Conservation (phyloP, 1,140 invertebrate species). For the Formica selysi region DNA sequence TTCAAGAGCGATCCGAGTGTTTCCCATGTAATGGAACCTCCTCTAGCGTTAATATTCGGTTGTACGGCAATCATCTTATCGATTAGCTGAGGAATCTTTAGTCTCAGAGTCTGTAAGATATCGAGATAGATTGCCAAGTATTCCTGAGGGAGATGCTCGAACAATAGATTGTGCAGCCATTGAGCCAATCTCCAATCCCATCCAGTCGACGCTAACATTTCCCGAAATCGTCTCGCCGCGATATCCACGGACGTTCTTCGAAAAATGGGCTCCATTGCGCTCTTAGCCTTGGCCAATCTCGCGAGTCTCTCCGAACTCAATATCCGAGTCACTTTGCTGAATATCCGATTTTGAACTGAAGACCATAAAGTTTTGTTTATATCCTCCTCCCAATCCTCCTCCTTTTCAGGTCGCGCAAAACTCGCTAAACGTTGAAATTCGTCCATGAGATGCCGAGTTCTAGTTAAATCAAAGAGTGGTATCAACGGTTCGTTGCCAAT, state of each 20-base stretch:
- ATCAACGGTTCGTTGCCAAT: slow-evolving; percentile 56
- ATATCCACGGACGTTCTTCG: slow-evolving; percentile 91
- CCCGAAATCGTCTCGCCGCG: slow-evolving; percentile 89
- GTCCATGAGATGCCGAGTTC: slow-evolving; percentile 90
- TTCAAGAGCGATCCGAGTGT: slow-evolving; percentile 90
- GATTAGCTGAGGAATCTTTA: slow-evolving; percentile 92
- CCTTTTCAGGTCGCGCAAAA: slow-evolving; percentile 88
- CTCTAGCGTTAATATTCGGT: slow-evolving; percentile 84
- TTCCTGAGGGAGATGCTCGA: slow-evolving; percentile 90
- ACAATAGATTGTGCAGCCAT: slow-evolving; percentile 92
- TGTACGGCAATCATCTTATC: slow-evolving; percentile 90
- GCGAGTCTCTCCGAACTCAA: slow-evolving; percentile 91
- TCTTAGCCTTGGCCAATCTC: slow-evolving; percentile 88
- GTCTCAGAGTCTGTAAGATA: slow-evolving; percentile 91
- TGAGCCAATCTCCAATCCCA: slow-evolving; percentile 92
- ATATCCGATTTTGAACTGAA: slow-evolving; percentile 89
- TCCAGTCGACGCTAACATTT: slow-evolving; percentile 88
- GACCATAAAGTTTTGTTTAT: slow-evolving; percentile 90
- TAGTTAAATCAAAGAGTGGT: slow-evolving; percentile 89
- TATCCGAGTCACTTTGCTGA: slow-evolving; percentile 89
- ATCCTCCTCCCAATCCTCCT: slow-evolving; percentile 91
- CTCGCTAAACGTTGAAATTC: slow-evolving; percentile 90
- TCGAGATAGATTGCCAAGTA: slow-evolving; percentile 93
- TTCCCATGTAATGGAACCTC: slow-evolving; percentile 86
- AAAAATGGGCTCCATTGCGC: slow-evolving; percentile 89